A percentile compares a stretch with the other conserved stretches of the same genome.
Conservation (phyloP, 1,140 invertebrate species). For the Drosophila kohkoa region DNA sequence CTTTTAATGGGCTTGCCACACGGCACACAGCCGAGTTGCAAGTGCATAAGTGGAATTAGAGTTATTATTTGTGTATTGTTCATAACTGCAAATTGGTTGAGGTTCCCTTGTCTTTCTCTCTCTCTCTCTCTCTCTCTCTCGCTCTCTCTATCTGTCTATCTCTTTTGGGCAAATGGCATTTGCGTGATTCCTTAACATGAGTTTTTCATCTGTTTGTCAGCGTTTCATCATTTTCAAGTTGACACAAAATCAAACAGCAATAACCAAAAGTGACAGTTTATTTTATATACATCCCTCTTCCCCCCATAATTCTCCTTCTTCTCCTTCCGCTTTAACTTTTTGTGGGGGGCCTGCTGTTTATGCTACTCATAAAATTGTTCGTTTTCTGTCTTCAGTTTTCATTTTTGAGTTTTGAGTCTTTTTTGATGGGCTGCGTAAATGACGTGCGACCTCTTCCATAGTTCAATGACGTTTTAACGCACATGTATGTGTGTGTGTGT, state of each 20-base stretch:
- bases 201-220: conserved; percentile 33
- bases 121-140: not conserved
- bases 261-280: conserved; percentile 44
- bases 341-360: conserved; percentile 38
- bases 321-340: not conserved
- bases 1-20: conserved; percentile 32
- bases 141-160: not conserved
- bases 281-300: not conserved
- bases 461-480: conserved; percentile 72
- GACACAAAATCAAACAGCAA: conserved; percentile 62
- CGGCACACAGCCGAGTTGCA: conserved; percentile 31
- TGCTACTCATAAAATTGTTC: conserved; percentile 43
- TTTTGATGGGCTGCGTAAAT: conserved; percentile 43
- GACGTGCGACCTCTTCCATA: conserved; percentile 71
- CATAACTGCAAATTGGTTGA: conserved; percentile 7
- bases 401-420: conserved; percentile 23
- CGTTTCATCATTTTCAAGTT: conserved; percentile 58
- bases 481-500: conserved; percentile 27
- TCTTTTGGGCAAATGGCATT: not conserved
- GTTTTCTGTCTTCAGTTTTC: conserved; percentile 35
- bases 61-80: conserved; percentile 17
- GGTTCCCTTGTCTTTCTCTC: no score
- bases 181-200: conserved; percentile 30
- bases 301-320: not conserved
- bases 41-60: not conserved